Percentiles rank a stretch among this genome's conserved stretches.
These are phyloP conservation scores for Gnathonemus echidnorhynchus DNA, from an alignment of 2,113 vertebrate genomes.

Conservation along the genomic window DNA sequence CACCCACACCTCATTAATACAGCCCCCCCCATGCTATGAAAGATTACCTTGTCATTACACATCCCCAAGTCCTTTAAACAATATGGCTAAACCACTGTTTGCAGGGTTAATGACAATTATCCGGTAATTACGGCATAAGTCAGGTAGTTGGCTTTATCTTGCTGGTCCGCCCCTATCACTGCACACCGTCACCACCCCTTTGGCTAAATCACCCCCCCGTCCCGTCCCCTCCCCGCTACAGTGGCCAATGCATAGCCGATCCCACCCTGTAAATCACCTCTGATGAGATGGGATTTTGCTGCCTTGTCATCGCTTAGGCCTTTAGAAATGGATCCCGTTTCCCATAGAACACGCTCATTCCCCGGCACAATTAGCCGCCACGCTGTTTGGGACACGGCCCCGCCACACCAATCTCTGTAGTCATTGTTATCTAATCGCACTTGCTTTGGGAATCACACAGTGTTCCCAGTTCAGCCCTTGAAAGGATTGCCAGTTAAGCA, in stretches of 20 bases:
- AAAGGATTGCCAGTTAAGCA: not conserved
- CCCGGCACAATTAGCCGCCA: conserved; percentile 68
- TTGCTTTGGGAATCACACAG: conserved; percentile 9
- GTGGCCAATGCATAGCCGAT: conserved; percentile 47
- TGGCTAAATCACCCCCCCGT: not conserved
- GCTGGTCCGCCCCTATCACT: conserved; percentile 76
- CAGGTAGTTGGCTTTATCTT: conserved; percentile 87
- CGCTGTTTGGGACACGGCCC: not conserved
- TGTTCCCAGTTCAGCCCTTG: not conserved
- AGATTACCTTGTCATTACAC: conserved; percentile 99
- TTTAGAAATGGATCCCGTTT: not conserved
- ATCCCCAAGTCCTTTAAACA: conserved; percentile 98
- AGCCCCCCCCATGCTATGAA: conserved; percentile 90
- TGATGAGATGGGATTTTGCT: conserved; percentile 80
- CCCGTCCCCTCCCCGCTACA: conserved; percentile 10
- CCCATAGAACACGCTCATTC: conserved; percentile 33
- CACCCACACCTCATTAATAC: conserved; percentile 87
- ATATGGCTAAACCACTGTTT: conserved; percentile 98
- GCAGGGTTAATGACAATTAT: conserved; percentile 99
- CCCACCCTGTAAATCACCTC: conserved; percentile 76
- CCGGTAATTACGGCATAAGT: conserved; percentile 97
- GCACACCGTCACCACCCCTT: conserved; percentile 79
- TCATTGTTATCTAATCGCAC: conserved; percentile 41
- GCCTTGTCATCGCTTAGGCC: conserved; percentile 75
- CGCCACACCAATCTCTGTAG: conserved; percentile 43